phyloP scores from a whole-genome alignment of 1,140 invertebrate species.

The Tetramorium parvispinum region DNA sequence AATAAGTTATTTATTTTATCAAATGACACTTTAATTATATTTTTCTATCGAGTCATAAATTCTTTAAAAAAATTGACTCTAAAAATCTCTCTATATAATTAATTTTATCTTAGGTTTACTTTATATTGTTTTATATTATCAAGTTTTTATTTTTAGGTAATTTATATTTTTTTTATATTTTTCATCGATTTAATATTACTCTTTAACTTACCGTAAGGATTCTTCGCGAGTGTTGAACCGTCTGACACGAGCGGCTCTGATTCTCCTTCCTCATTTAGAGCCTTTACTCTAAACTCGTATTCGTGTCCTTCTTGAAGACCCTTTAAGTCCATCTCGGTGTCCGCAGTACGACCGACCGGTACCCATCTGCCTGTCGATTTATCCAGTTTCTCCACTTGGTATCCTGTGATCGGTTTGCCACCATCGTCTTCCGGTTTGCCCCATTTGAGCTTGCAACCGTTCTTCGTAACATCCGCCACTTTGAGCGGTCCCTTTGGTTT shows the following conservation, averaged over 20 bases:
- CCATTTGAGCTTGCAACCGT: slow-evolving; percentile 97
- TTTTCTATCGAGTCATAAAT: background rate
- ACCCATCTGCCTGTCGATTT: slow-evolving; percentile 97
- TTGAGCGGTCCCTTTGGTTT: slow-evolving; percentile 96
- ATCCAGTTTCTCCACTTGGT: slow-evolving; percentile 98
- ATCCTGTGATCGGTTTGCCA: slow-evolving; percentile 97
- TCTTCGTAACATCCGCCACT: slow-evolving; percentile 96
- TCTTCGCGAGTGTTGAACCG: slow-evolving; percentile 94
- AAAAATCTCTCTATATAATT: background rate
- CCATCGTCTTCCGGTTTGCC: slow-evolving; percentile 99
- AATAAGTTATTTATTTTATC: background rate
- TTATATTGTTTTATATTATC: background rate
- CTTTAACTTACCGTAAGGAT: slow-evolving; percentile 92
- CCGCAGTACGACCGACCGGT: slow-evolving; percentile 94
- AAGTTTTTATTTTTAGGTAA: background rate
- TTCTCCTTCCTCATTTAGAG: slow-evolving; percentile 99
- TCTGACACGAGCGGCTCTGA: slow-evolving; percentile 97
- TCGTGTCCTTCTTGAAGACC: slow-evolving; percentile 97
- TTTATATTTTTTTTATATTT: background rate
- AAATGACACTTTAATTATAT: background rate
- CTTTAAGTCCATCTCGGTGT: slow-evolving; percentile 96
- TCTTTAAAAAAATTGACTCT: background rate
- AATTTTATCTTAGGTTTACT: background rate
- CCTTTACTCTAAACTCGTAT: slow-evolving; percentile 98
- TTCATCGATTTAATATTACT: background rate